phyloP scores from a whole-genome alignment of 1,140 invertebrate species.

The Brachionus koreanus region DNA sequence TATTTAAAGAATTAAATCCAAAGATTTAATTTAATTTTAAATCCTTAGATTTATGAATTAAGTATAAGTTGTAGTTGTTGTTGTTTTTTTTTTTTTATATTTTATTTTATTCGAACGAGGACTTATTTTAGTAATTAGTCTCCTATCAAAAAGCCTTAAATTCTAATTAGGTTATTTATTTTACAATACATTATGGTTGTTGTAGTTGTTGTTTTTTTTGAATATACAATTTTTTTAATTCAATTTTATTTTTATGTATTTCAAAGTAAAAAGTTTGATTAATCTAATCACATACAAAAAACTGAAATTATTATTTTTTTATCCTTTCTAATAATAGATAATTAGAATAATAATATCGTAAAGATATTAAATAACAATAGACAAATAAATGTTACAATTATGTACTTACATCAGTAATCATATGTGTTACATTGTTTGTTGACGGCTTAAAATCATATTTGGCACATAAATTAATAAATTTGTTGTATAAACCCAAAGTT shows the following conservation, averaged over 20 bases:
- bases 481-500: constrained; percentile 6
- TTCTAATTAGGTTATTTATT: background rate
- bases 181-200: background rate
- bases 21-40: no score
- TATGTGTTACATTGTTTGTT: background rate
- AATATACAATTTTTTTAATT: no score
- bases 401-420: background rate
- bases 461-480: background rate
- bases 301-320: background rate
- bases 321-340: background rate
- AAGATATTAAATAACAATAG: background rate
- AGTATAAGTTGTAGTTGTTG: no score
- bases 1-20: background rate
- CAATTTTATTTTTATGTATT: no score
- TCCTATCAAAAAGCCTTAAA: background rate
- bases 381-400: background rate
- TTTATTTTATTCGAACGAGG: background rate
- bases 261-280: no score
- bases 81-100: no score
- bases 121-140: background rate
- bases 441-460: constrained; percentile 19
- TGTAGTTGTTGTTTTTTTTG: no score
- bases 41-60: no score
- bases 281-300: no score
- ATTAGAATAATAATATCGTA: no score